These are phyloP conservation scores for Lophius americanus DNA, from an alignment of 2,797 vertebrate species.

Conservation along the genomic window DNA sequence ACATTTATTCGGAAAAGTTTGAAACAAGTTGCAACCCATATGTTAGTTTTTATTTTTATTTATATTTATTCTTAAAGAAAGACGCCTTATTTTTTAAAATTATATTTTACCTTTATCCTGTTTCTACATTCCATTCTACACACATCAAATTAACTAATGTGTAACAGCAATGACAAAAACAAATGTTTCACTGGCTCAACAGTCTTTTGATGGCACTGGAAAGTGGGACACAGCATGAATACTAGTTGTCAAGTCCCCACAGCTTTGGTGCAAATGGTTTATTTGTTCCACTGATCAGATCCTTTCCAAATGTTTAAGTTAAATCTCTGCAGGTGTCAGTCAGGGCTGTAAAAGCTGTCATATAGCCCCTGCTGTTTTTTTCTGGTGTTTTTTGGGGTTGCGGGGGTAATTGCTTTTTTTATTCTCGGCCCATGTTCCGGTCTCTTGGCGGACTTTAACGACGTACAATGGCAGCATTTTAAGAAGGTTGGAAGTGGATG, in stretches of 20 bases:
- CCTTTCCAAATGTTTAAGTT: slow-evolving; percentile 46
- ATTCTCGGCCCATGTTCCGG: slow-evolving; percentile 73
- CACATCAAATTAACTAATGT: no score
- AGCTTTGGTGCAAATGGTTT: slow-evolving; percentile 24
- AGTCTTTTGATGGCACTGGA: slow-evolving; percentile 5
- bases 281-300: slow-evolving; percentile 40
- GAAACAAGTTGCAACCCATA: no score
- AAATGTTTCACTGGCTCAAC: slow-evolving; percentile 12
- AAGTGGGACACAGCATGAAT: slow-evolving; percentile 24
- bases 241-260: slow-evolving; percentile 18
- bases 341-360: slow-evolving; percentile 51
- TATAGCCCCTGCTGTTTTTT: slow-evolving; percentile 13
- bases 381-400: slow-evolving; percentile 39
- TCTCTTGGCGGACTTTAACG: slow-evolving; percentile 81
- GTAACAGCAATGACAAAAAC: background rate
- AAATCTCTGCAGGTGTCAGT: slow-evolving; percentile 67
- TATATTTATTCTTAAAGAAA: no score
- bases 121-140: no score
- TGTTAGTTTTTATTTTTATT: no score
- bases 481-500: slow-evolving; percentile 88
- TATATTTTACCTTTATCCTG: no score
- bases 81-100: no score
- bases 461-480: slow-evolving; percentile 88
- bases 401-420: slow-evolving; percentile 68
- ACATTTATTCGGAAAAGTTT: no score